A percentile compares a stretch with the other conserved stretches of the same genome.
These are phyloP conservation scores for Noctuana brunneofusca DNA, from an alignment of 2,888 invertebrate species.

Conservation along the genomic window DNA sequence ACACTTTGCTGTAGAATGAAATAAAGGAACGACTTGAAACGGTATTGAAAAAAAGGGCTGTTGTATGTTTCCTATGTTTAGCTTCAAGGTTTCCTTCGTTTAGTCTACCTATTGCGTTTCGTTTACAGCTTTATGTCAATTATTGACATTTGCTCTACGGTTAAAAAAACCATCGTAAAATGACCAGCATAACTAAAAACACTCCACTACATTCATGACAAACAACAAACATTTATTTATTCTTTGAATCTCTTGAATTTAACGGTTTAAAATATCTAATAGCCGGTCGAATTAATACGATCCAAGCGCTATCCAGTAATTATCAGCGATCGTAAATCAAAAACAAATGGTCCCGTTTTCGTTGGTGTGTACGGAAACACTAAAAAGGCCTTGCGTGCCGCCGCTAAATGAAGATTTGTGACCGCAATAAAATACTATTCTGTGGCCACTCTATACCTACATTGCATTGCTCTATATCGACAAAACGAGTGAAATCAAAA, in stretches of 20 bases:
- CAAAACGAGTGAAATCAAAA: constrained; percentile 37
- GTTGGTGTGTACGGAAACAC: constrained; percentile 54
- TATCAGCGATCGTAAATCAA: constrained; percentile 64
- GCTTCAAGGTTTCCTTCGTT: too few relatives aligned
- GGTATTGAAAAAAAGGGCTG: too few relatives aligned
- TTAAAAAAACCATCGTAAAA: too few relatives aligned
- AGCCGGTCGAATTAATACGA: constrained; percentile 15
- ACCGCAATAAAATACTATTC: constrained; percentile 61
- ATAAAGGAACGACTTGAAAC: neutral
- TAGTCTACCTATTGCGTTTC: too few relatives aligned
- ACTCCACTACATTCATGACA: too few relatives aligned
- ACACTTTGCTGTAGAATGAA: neutral
- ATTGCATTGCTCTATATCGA: constrained; percentile 47
- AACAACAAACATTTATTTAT: neutral
- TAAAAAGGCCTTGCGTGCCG: constrained; percentile 52
- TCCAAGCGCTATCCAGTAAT: constrained; percentile 47
- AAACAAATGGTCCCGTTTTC: constrained; percentile 61
- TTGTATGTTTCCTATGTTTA: too few relatives aligned
- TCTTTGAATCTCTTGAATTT: neutral
- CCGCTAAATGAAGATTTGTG: constrained; percentile 70
- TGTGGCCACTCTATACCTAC: constrained; percentile 35
- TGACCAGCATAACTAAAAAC: too few relatives aligned
- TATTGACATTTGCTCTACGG: too few relatives aligned
- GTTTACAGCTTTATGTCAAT: too few relatives aligned
- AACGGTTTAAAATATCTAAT: constrained; percentile 6